phyloP scores from a whole-genome alignment of 2,888 invertebrate species.

The Tetragonisca angustula region DNA sequence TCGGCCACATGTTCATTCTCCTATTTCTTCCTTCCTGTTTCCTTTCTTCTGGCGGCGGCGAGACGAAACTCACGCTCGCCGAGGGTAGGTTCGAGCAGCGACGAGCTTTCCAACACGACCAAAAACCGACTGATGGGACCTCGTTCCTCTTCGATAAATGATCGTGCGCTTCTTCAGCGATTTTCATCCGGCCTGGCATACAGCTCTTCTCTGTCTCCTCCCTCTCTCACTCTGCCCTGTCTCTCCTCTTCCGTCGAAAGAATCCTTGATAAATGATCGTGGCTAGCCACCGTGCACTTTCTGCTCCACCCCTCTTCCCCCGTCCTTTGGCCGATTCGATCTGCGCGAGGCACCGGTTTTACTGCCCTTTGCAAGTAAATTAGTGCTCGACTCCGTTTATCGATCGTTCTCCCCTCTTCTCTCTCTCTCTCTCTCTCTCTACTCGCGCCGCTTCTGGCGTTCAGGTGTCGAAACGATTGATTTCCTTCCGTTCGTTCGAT shows the following conservation, averaged over 20 bases:
- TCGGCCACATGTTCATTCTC: slow-evolving; percentile 68
- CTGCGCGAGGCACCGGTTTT: slow-evolving; percentile 43
- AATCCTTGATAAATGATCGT: slow-evolving; percentile 60
- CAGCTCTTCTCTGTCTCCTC: slow-evolving; percentile 30
- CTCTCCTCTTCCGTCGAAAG: slow-evolving; percentile 40
- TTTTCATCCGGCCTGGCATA: slow-evolving; percentile 64
- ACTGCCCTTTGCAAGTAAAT: slow-evolving; percentile 55
- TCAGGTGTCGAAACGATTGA: slow-evolving; percentile 39
- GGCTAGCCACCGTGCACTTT: slow-evolving; percentile 53
- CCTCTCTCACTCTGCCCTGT: neutral
- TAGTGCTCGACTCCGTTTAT: slow-evolving; percentile 42
- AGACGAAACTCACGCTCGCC: slow-evolving; percentile 9
- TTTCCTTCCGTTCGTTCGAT: slow-evolving; percentile 19
- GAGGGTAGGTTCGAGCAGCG: neutral
- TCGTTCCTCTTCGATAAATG: slow-evolving; percentile 67
- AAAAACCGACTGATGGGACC: slow-evolving; percentile 60
- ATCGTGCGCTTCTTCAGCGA: slow-evolving; percentile 68
- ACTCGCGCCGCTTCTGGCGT: neutral
- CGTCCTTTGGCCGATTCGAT: slow-evolving; percentile 39
- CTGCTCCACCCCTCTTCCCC: neutral
- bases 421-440: neutral
- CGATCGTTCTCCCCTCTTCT: slow-evolving; percentile 27
- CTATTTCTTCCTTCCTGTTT: slow-evolving; percentile 65
- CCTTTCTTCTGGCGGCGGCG: slow-evolving; percentile 39
- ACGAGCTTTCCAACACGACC: slow-evolving; percentile 40